Evolutionary conservation across 2,797 vertebrate genomes (phyloP).

Genomic region (Tachyglossus aculeatus): DNA sequence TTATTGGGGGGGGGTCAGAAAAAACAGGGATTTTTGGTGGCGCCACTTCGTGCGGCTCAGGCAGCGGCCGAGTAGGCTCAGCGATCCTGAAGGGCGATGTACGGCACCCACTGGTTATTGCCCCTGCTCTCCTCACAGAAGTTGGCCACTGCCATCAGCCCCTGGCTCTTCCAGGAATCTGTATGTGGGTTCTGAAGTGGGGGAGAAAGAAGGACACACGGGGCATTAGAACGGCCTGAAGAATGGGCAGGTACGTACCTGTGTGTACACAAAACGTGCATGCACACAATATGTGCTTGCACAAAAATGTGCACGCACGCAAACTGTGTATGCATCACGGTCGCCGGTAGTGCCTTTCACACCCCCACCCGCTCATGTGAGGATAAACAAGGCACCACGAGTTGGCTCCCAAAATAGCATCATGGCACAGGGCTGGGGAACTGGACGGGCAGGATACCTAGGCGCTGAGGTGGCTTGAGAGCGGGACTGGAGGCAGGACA

Average conservation of each 20-base stretch:
- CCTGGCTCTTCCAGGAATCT: slow-evolving; percentile 82
- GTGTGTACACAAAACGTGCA: no score
- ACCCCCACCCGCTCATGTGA: not conserved
- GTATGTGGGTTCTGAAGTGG: slow-evolving; percentile 81
- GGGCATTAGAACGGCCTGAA: not conserved
- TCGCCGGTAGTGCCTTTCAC: no score
- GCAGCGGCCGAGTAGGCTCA: no score
- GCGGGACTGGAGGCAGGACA: not conserved
- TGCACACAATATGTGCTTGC: no score
- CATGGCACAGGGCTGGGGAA: not conserved
- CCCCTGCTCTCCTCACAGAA: slow-evolving; percentile 89
- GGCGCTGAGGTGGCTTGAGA: slow-evolving; percentile 30
- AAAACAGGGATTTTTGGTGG: no score
- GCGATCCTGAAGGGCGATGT: slow-evolving; percentile 83
- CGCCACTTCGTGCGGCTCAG: no score
- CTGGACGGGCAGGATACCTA: slow-evolving; percentile 6
- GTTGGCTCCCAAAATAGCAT: slow-evolving; percentile 36
- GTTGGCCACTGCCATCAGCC: slow-evolving; percentile 82
- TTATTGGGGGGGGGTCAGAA: no score
- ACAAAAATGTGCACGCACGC: no score
- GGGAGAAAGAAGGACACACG: fast-evolving
- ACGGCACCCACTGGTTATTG: slow-evolving; percentile 90
- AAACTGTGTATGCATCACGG: no score
- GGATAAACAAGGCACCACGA: slow-evolving; percentile 12
- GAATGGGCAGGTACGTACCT: not conserved